Base-by-base conservation (phyloP, 2,797 vertebrate genomes). In the Ptychadena robeensis region DNA sequence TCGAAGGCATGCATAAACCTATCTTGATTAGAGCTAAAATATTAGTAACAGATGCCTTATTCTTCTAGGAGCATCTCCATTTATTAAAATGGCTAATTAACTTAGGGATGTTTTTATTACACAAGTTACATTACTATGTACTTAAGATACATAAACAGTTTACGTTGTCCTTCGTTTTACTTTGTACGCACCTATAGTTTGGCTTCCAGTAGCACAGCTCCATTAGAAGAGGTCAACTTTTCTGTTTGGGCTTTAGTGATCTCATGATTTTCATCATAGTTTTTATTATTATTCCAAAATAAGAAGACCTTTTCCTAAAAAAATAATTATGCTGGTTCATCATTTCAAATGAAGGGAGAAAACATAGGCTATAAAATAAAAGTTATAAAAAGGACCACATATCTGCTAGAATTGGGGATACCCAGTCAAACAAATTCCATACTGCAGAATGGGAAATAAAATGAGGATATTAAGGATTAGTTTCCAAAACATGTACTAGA, bases 261-360 rank as follows among this genome's bases (percentile, higher is more conserved):
- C 87, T 91, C 89, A 90, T 87, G 90, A 90, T 81, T 88, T 89
- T 91, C 83, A 85, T 91, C 84, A 87, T 85, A 88, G 87, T 93
- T 91, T 92, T 93, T 93, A 92, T 87, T 91, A 91, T 90, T 91
- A 91, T 82, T 93, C 93, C 91, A 91, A 91, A 94, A 94, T 88
- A 94, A 90, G 93, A 87, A 90, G 90, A 88, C 91, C 59, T 91
- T 93, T 77, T 89, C 93, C 93, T 95, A 93, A 90, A 94, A n/a
- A 95, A 89, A 93, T 89, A 95, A 94, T 88, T 90, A 93, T 87
- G 90, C 93, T 90, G 0, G 48, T 92, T 94, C 91, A 91, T 38
- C 86, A 87, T 79, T 79, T 15, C 34, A 5, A 7, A 1, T 28
- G 0, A 28, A 64, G 57, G 66, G 9, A 44, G 9, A 61, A 12